These are phyloP conservation scores for Encarsia formosa DNA, from an alignment of 2,888 invertebrate species.

Conservation along the genomic window DNA sequence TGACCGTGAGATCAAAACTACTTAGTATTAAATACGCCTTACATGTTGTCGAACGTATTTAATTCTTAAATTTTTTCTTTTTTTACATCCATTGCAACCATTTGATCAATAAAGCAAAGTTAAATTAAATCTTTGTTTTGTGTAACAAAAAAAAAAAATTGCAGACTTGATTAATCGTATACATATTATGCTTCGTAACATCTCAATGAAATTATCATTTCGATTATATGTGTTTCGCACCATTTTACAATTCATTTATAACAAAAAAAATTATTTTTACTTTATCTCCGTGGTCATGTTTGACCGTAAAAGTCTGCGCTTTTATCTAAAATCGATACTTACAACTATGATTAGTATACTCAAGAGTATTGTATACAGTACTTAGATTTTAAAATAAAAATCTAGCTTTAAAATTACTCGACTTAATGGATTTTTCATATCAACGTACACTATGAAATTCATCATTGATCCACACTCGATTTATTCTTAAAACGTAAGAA, in stretches of 20 bases:
- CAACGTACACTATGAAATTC: too few species aligned
- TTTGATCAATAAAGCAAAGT: conserved; percentile 3
- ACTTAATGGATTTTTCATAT: conserved; percentile 5
- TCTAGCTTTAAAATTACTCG: conserved; percentile 26
- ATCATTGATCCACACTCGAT: too few species aligned
- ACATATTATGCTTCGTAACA: too few species aligned
- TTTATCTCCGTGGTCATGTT: too few species aligned
- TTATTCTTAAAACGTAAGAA: too few species aligned
- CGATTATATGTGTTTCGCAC: too few species aligned
- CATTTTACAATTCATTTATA: too few species aligned
- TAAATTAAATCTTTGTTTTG: not conserved
- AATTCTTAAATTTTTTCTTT: conserved; percentile 9
- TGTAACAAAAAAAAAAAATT: not conserved
- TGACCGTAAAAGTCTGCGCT: conserved; percentile 7
- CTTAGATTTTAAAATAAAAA: conserved; percentile 28
- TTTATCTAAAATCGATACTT: conserved; percentile 29
- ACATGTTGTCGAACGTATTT: too few species aligned
- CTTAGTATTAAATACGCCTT: not conserved
- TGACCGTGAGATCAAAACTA: conserved; percentile 32
- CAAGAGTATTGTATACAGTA: conserved; percentile 47
- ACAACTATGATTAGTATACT: conserved; percentile 46
- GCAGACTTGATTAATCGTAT: conserved; percentile 35
- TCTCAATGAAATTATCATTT: too few species aligned
- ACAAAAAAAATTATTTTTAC: too few species aligned
- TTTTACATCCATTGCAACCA: conserved; percentile 1